phyloP scores from a whole-genome alignment of 2,888 invertebrate genomes.

The Pyrochroa serraticornis region DNA sequence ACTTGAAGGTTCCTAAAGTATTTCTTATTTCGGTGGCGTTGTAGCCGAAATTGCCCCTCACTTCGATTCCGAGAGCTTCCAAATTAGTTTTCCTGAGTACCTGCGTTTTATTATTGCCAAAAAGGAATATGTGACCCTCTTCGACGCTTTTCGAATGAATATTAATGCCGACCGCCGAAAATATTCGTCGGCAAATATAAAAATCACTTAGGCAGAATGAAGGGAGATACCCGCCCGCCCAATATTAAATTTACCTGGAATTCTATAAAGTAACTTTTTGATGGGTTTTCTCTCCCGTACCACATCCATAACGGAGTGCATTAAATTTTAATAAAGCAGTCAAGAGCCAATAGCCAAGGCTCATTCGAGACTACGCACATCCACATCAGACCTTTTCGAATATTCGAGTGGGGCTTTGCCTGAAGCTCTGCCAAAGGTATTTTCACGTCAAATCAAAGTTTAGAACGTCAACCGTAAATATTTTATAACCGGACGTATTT shows the following conservation, averaged over 20 bases:
- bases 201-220: constrained; percentile 24
- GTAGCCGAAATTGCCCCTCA: no score
- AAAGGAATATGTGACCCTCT: constrained; percentile 9
- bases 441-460: neutral
- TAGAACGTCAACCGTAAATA: constrained; percentile 6
- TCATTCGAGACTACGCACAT: neutral
- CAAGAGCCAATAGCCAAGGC: constrained; percentile 18
- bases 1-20: no score
- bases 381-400: constrained; percentile 19
- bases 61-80: no score
- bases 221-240: neutral
- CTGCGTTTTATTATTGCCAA: constrained; percentile 22
- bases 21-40: no score
- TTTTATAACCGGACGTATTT: neutral
- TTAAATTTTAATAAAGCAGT: constrained; percentile 34
- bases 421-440: neutral
- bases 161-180: constrained; percentile 22
- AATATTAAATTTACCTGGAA: constrained; percentile 24
- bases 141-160: constrained; percentile 19
- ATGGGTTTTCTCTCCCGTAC: constrained; percentile 24
- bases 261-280: constrained; percentile 32
- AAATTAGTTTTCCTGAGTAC: constrained; percentile 13
- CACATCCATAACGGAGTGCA: constrained; percentile 29
- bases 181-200: constrained; percentile 24
- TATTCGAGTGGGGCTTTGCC: neutral